Percentiles rank a stretch among this genome's conserved stretches.
Conservation (phyloP, 2,797 vertebrate species). For the Jordanella pulchra region DNA sequence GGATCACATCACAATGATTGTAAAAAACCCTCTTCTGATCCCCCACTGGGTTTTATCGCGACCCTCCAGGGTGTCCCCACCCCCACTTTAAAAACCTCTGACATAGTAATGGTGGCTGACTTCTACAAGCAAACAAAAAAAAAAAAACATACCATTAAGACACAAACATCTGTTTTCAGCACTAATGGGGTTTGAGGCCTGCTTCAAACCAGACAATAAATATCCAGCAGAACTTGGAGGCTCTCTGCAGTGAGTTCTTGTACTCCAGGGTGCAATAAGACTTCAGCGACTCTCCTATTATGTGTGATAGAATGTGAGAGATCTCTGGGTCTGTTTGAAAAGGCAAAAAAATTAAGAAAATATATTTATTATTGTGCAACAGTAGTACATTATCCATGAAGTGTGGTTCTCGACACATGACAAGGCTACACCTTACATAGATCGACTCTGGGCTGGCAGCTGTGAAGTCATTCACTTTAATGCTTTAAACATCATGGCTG, state of each 20-base stretch:
- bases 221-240: background rate
- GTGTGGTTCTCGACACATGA: background rate
- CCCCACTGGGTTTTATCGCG: no score
- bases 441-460: background rate
- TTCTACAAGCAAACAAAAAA: background rate
- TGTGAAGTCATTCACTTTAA: background rate
- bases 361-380: background rate
- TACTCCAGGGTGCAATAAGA: background rate
- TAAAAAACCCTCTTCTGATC: no score
- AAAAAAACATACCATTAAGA: background rate
- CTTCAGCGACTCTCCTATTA: background rate
- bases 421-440: background rate
- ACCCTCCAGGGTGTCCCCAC: no score
- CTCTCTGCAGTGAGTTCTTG: background rate
- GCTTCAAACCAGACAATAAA: background rate
- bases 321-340: background rate
- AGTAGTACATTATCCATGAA: background rate
- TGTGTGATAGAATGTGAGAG: background rate
- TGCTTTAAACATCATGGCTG: background rate
- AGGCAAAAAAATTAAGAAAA: background rate
- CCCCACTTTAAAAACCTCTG: background rate
- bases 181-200: background rate
- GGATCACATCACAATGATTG: no score
- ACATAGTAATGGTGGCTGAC: conserved; percentile 1
- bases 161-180: background rate